phyloP scores from a whole-genome alignment of 2,797 vertebrate genomes.

The Helostoma temminkii region DNA sequence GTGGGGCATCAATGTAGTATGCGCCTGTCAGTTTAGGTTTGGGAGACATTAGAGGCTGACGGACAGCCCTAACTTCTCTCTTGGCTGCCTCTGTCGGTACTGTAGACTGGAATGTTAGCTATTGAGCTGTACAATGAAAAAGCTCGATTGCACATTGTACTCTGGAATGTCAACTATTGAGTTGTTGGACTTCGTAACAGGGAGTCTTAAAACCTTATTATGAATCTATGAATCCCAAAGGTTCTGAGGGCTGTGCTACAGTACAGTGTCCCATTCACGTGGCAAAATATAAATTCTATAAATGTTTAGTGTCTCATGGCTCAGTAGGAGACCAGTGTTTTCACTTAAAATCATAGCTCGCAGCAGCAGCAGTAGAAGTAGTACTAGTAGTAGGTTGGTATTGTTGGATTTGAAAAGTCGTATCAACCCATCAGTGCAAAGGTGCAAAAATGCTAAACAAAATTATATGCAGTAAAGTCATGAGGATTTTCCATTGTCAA shows the following conservation, averaged over 20 bases:
- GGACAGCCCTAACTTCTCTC: constrained; percentile 78
- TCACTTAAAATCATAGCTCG: background rate
- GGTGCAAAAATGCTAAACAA: background rate
- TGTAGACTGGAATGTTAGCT: constrained; percentile 60
- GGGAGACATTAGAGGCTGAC: constrained; percentile 74
- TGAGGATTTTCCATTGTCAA: too few relatives aligned
- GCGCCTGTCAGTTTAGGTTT: constrained; percentile 77
- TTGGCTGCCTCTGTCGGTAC: constrained; percentile 66
- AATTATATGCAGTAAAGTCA: too few relatives aligned
- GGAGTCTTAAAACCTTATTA: background rate
- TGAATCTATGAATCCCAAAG: background rate
- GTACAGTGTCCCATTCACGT: background rate
- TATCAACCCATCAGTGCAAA: too few relatives aligned
- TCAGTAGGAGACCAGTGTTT: background rate
- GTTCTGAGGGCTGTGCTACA: background rate
- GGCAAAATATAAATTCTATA: background rate
- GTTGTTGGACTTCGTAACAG: constrained; percentile 20
- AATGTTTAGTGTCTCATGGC: background rate
- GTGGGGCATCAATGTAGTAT: constrained; percentile 75
- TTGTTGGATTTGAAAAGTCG: too few relatives aligned
- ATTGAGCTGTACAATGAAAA: constrained; percentile 47
- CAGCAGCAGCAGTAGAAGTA: too few relatives aligned
- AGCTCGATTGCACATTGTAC: constrained; percentile 39
- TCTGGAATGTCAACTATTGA: constrained; percentile 50
- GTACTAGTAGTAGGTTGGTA: too few relatives aligned